Evolutionary conservation across 2,113 vertebrate genomes (phyloP).

Genomic region (Sinocyclocheilus anophthalmus): DNA sequence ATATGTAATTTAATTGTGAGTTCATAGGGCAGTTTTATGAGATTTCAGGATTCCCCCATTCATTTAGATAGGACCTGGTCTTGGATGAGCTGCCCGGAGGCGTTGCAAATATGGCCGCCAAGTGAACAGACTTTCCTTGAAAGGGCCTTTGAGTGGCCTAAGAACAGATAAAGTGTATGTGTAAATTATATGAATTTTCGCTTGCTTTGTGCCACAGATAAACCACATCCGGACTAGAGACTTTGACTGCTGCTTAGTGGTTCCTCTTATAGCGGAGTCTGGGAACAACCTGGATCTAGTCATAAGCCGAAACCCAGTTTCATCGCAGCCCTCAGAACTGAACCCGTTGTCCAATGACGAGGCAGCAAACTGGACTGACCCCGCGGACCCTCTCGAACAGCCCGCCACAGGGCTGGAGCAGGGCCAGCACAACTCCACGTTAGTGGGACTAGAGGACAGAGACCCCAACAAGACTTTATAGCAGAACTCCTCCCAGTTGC

Average conservation of each 20-base stretch:
- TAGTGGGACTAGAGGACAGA: slow-evolving; percentile 72
- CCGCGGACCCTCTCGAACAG: slow-evolving; percentile 71
- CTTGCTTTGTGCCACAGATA: slow-evolving; percentile 75
- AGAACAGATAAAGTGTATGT: neutral
- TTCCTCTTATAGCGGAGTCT: slow-evolving; percentile 95
- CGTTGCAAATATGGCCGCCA: too few species aligned
- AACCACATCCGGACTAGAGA: slow-evolving; percentile 97
- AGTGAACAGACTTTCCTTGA: too few species aligned
- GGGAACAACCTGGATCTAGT: slow-evolving; percentile 96
- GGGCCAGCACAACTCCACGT: slow-evolving; percentile 71
- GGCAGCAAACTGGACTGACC: slow-evolving; percentile 79
- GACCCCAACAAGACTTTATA: slow-evolving; percentile 91
- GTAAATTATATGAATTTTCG: neutral
- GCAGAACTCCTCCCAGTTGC: slow-evolving; percentile 66
- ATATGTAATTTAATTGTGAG: too few species aligned
- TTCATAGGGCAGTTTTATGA: too few species aligned
- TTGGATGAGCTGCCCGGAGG: too few species aligned
- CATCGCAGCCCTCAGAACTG: slow-evolving; percentile 72
- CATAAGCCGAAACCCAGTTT: slow-evolving; percentile 90
- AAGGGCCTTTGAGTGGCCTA: neutral
- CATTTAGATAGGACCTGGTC: too few species aligned
- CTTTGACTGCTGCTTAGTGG: slow-evolving; percentile 97
- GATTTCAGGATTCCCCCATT: too few species aligned
- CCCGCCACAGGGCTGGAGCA: slow-evolving; percentile 56
- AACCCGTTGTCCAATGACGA: slow-evolving; percentile 64